A percentile compares a stretch with the other conserved stretches of the same genome.
These are phyloP conservation scores for Drosophila paulistorum DNA, from an alignment of 1,140 invertebrate species.

Conservation along the genomic window DNA sequence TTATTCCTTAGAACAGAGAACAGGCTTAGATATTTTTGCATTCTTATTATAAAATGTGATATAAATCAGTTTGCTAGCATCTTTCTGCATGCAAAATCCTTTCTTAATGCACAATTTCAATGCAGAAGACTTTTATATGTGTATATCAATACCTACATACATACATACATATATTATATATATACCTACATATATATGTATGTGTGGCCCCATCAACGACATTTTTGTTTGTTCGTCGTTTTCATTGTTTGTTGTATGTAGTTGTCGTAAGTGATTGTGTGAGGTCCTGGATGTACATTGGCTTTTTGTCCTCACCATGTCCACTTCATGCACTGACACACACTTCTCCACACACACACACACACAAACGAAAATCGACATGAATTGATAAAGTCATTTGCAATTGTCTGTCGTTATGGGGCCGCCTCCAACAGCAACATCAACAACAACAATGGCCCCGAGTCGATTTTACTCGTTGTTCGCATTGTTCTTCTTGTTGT, in stretches of 20 bases:
- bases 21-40: no score
- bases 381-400: slow-evolving; percentile 81
- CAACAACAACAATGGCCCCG: slow-evolving; percentile 22
- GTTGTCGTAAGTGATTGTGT: slow-evolving; percentile 66
- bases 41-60: no score
- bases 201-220: slow-evolving; percentile 39
- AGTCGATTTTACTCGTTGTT: slow-evolving; percentile 36
- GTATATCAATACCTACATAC: no score
- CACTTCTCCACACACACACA: slow-evolving; percentile 20
- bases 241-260: slow-evolving; percentile 60
- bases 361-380: slow-evolving; percentile 68
- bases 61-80: no score
- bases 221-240: slow-evolving; percentile 16
- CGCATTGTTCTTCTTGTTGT: slow-evolving; percentile 39
- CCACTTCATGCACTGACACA: slow-evolving; percentile 57
- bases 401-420: slow-evolving; percentile 79
- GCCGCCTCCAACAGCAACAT: slow-evolving; percentile 12
- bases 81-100: not conserved
- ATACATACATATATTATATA: no score
- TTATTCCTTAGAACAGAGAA: no score
- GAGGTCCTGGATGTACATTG: slow-evolving; percentile 52
- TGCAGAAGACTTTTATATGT: not conserved
- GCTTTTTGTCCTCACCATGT: slow-evolving; percentile 71
- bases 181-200: no score
- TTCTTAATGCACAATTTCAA: slow-evolving; percentile 18